A percentile compares a stretch with the other conserved stretches of the same genome.
phyloP scores from a whole-genome alignment of 2,113 vertebrate genomes.

The Orientallactaga bullata region DNA sequence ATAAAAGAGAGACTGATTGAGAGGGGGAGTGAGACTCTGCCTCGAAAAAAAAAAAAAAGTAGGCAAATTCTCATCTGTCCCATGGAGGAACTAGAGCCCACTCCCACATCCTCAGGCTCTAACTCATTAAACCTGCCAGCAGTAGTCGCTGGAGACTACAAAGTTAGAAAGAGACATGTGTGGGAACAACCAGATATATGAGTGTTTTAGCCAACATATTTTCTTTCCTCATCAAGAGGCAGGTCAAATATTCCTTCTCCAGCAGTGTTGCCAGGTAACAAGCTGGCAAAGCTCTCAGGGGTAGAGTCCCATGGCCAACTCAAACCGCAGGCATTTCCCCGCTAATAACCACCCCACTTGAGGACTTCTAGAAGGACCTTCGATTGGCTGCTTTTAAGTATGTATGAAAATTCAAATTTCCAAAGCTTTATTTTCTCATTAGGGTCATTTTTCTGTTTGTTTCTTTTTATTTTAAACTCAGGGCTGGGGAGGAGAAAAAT shows the following conservation, averaged over 20 bases:
- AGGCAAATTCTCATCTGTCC: background rate
- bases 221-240: conserved; percentile 30
- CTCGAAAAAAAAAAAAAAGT: too few species aligned
- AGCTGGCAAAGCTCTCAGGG: background rate
- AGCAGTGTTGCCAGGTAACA: conserved; percentile 13
- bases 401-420: background rate
- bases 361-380: conserved; percentile 11
- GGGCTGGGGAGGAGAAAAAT: background rate
- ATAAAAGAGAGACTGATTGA: too few species aligned
- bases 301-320: background rate
- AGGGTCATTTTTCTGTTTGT: background rate
- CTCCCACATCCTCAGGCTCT: background rate
- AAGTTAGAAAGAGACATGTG: background rate
- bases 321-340: background rate
- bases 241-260: conserved; percentile 41
- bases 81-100: too few species aligned
- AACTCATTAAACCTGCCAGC: background rate
- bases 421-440: conserved; percentile 8
- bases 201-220: conserved; percentile 4
- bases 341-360: background rate
- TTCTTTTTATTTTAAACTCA: background rate
- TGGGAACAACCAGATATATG: background rate
- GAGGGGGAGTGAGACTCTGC: too few species aligned
- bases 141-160: background rate
- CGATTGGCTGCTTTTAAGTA: background rate